Evolutionary conservation across 2,888 invertebrate species (phyloP).

Genomic region (Brachyptera risi): DNA sequence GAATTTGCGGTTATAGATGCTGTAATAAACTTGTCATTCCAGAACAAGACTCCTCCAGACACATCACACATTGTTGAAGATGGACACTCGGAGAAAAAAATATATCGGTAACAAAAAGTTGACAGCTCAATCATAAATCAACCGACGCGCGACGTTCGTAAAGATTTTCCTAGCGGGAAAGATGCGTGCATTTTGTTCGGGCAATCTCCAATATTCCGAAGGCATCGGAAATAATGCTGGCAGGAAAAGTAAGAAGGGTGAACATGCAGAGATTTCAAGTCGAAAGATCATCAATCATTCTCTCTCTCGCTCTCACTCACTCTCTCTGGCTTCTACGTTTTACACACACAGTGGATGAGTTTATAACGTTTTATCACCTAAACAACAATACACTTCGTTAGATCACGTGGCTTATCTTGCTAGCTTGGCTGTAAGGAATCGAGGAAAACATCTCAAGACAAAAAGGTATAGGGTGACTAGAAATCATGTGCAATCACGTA

Average conservation of each 20-base stretch:
- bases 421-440: no score
- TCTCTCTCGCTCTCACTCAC: not conserved
- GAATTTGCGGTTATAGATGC: no score
- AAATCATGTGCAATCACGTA: no score
- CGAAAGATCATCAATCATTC: not conserved
- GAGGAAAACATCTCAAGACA: no score
- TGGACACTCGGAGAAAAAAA: not conserved
- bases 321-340: not conserved
- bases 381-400: conserved; percentile 11
- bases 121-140: conserved; percentile 1
- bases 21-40: no score
- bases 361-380: conserved; percentile 6
- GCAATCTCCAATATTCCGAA: not conserved
- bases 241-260: not conserved
- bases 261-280: conserved; percentile 7
- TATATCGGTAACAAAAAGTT: not conserved
- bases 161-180: not conserved
- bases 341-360: not conserved
- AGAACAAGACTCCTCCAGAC: no score
- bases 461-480: no score
- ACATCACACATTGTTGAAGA: not conserved
- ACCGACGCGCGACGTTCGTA: not conserved
- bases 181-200: not conserved
- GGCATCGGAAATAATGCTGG: not conserved
- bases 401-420: no score